phyloP scores from a whole-genome alignment of 2,113 vertebrate species.

The Gymnocephalus cernua region DNA sequence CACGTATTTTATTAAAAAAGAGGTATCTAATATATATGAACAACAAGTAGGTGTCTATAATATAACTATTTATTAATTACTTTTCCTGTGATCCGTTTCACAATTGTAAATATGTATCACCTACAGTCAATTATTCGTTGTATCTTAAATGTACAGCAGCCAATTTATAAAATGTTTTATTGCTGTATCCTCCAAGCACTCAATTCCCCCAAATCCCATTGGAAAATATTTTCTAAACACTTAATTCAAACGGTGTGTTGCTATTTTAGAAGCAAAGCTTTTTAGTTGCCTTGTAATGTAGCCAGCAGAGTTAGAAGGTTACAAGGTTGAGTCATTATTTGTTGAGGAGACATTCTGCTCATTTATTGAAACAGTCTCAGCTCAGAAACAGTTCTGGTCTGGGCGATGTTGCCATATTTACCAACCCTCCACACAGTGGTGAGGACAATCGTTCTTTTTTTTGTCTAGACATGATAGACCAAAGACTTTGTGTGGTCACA shows the following conservation, averaged over 20 bases:
- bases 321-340: constrained; percentile 53
- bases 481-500: constrained; percentile 54
- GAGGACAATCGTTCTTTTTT: constrained; percentile 24
- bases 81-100: constrained; percentile 11
- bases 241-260: background rate
- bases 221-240: constrained; percentile 22
- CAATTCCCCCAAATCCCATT: background rate
- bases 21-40: background rate
- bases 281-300: constrained; percentile 21
- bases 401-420: constrained; percentile 55
- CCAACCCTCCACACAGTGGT: constrained; percentile 35
- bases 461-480: constrained; percentile 57
- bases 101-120: constrained; percentile 35
- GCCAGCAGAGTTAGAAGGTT: constrained; percentile 26
- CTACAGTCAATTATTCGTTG: constrained; percentile 28
- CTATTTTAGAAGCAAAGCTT: constrained; percentile 14
- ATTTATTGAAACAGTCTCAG: constrained; percentile 53
- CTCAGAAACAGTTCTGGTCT: constrained; percentile 45
- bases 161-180: constrained; percentile 7
- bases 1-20: background rate
- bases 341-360: constrained; percentile 38
- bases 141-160: constrained; percentile 19
- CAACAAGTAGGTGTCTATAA: background rate
- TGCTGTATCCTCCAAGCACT: background rate
- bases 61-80: background rate